Percentiles rank a stretch among this genome's conserved stretches.
Conservation (phyloP, 1,140 invertebrate species). For the Eupristina koningsbergeri region DNA sequence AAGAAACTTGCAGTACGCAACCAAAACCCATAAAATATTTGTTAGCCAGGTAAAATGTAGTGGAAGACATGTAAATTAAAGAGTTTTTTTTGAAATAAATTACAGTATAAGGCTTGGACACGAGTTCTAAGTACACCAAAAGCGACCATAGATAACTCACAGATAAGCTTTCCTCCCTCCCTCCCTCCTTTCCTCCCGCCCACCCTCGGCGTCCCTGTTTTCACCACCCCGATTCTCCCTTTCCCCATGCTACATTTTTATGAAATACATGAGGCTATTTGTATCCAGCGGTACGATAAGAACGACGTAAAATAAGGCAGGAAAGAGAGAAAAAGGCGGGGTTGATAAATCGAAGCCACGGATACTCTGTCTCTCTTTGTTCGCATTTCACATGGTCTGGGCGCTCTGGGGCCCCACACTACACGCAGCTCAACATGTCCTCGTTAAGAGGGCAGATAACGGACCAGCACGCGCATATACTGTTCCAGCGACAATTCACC, state of each 20-base stretch:
- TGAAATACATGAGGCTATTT: constrained; percentile 10
- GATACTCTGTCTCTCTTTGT: background rate
- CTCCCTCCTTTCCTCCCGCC: background rate
- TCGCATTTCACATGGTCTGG: background rate
- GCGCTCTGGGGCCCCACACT: background rate
- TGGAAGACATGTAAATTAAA: no score
- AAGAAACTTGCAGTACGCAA: background rate
- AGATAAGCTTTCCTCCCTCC: background rate
- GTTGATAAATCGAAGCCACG: constrained; percentile 46
- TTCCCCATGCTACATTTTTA: background rate
- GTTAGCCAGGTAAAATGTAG: background rate
- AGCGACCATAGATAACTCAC: background rate
- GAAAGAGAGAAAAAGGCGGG: constrained; percentile 26
- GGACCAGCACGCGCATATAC: constrained; percentile 29
- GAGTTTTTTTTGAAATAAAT: background rate
- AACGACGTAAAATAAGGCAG: constrained; percentile 33
- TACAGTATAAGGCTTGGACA: background rate
- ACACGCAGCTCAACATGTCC: background rate
- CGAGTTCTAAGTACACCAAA: background rate
- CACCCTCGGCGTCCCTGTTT: background rate
- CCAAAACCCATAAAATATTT: background rate
- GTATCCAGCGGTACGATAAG: constrained; percentile 34
- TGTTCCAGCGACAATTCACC: constrained; percentile 7
- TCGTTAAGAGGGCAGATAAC: constrained; percentile 57
- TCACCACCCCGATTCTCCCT: background rate